Percentiles rank a stretch among this genome's conserved stretches.
Conservation (phyloP, 1,140 invertebrate species). For the Drosophila obscura region DNA sequence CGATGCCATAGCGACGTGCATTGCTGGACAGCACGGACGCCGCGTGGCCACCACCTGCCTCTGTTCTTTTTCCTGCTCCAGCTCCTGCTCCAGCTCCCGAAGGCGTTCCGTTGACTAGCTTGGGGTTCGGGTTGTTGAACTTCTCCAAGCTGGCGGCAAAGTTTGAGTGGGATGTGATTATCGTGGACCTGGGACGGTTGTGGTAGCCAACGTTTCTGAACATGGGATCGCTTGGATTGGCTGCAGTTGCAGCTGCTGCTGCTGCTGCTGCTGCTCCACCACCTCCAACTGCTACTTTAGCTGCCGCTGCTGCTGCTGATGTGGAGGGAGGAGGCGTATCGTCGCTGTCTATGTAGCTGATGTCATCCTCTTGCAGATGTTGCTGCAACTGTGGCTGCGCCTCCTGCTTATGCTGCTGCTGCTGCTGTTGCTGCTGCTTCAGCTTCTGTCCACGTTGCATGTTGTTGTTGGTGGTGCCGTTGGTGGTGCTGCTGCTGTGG, state of each 20-base stretch:
- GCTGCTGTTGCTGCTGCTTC: slow-evolving; percentile 44
- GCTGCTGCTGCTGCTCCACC: background rate
- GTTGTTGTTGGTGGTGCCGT: slow-evolving; percentile 46
- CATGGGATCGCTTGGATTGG: slow-evolving; percentile 19
- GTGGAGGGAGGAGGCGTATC: slow-evolving; percentile 39
- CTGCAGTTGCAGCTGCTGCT: background rate
- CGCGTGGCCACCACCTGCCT: too few species aligned
- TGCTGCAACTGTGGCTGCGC: slow-evolving; percentile 30
- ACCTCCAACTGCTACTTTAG: slow-evolving; percentile 16
- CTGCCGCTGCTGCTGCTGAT: too few species aligned
- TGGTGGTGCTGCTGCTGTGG: slow-evolving; percentile 16
- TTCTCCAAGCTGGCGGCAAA: slow-evolving; percentile 69
- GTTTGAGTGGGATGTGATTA: slow-evolving; percentile 68
- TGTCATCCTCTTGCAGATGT: slow-evolving; percentile 71
- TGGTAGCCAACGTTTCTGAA: slow-evolving; percentile 53
- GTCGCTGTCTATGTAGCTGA: slow-evolving; percentile 82
- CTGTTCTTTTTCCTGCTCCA: background rate
- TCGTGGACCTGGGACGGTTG: slow-evolving; percentile 77
- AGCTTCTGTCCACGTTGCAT: slow-evolving; percentile 37
- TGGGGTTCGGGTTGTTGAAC: slow-evolving; percentile 66
- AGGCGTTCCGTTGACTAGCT: slow-evolving; percentile 62
- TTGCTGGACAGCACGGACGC: slow-evolving; percentile 17
- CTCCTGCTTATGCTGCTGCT: slow-evolving; percentile 19
- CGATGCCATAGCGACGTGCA: slow-evolving; percentile 64
- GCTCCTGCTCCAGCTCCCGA: background rate